phyloP scores from a whole-genome alignment of 2,888 invertebrate genomes.

The Megamerina dolium region DNA sequence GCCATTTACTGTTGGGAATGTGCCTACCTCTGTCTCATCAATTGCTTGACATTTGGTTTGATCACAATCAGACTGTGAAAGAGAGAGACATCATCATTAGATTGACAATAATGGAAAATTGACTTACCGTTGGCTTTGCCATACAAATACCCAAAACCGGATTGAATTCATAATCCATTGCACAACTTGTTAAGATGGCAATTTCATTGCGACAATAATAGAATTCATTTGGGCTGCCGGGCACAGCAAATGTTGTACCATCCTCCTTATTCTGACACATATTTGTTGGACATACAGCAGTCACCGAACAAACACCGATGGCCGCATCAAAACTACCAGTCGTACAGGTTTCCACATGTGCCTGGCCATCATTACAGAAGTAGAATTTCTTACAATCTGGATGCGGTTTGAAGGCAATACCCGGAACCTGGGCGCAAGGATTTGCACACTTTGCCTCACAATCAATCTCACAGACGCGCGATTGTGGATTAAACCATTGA shows the following conservation, averaged over 20 bases:
- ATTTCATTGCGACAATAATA: slow-evolving; percentile 25
- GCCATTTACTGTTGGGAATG: slow-evolving; percentile 20
- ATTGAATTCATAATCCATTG: slow-evolving; percentile 13
- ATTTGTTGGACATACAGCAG: slow-evolving; percentile 19
- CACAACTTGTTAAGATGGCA: slow-evolving; percentile 21
- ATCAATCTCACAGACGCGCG: slow-evolving; percentile 5
- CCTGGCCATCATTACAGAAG: slow-evolving; percentile 29
- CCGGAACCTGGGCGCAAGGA: slow-evolving; percentile 29
- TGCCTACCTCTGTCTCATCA: background rate
- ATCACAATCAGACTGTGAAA: slow-evolving; percentile 27
- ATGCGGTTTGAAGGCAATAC: slow-evolving; percentile 23
- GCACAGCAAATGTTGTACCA: slow-evolving; percentile 24
- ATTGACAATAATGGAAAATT: background rate
- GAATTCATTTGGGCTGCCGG: slow-evolving; percentile 24
- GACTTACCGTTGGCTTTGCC: slow-evolving; percentile 30
- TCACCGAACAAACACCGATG: slow-evolving; percentile 22
- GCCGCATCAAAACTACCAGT: slow-evolving; percentile 27
- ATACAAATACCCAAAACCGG: slow-evolving; percentile 19
- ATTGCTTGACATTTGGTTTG: slow-evolving; percentile 21
- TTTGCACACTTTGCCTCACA: slow-evolving; percentile 31
- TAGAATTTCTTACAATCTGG: slow-evolving; percentile 38
- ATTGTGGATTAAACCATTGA: slow-evolving; percentile 24
- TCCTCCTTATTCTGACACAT: slow-evolving; percentile 25
- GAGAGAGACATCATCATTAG: background rate
- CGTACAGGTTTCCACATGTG: slow-evolving; percentile 29